Base-by-base conservation (phyloP, 2,888 invertebrate species). In the Drosophila atroscutellata region DNA sequence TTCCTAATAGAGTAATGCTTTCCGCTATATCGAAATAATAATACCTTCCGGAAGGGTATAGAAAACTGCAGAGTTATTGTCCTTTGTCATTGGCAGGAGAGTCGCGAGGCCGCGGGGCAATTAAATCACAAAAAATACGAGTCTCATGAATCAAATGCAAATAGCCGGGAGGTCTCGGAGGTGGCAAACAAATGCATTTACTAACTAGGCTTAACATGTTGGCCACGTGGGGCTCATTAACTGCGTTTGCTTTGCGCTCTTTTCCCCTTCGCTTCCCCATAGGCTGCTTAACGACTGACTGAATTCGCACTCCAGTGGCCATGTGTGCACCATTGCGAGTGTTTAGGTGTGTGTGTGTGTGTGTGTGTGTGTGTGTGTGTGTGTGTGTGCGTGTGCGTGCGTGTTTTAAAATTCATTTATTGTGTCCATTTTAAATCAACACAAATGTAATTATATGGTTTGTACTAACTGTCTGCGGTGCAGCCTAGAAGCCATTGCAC, bases 171-270 rank as follows among this genome's bases (percentile, higher is more conserved):
- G 56, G 50, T 50, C 61, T 61, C 64, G 11, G 34, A 42, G 75
- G 58, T 74, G 69, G 55, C 58, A 51, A 55, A 54, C 47, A 57
- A 59, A 30, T 79, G 70, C 75, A 57, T 57, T 64, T 63, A 32
- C 49, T 57, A 54, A 60, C 66, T 64, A 71, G 78, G 75, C 85
- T 87, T 89, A 89, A 89, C 90, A 85, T 81, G 87, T 81, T 86
- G 70, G 75, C 81, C 88, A 72, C 83, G 63, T 63, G 90, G 86
- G 86, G 78, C 90, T 86, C 86, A 86, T 86, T 86, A 86, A 80
- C 72, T 75, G 83, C 73, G 68, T 63, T 67, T 20, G 57, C 67
- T 50, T 47, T 50, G 13, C 57, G 30, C 56, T n/a, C 28, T 30
- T 39, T n/a, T 15, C 32, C 15, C 13, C n/a, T 15, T 30, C 26